These are phyloP conservation scores for Phrynocephalus forsythii DNA, from an alignment of 2,797 vertebrate species.

Conservation along the genomic window DNA sequence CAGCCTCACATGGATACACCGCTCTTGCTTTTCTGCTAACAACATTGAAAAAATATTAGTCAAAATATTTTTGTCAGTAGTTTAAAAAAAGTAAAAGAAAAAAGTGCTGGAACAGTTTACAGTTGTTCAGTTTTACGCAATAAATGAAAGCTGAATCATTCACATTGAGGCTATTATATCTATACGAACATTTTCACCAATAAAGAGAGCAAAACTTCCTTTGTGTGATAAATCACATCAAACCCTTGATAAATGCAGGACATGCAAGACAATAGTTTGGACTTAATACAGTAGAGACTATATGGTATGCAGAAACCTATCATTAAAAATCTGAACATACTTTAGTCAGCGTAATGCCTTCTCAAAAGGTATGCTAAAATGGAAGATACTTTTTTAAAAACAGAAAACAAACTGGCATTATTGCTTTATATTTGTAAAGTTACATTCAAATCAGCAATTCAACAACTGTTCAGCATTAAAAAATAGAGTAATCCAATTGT, in stretches of 20 bases:
- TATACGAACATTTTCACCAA: neutral
- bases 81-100: neutral
- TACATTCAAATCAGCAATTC: neutral
- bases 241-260: neutral
- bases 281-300: neutral
- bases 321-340: neutral
- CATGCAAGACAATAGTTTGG: neutral
- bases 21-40: constrained; percentile 90
- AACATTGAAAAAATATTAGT: constrained; percentile 82
- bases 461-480: constrained; percentile 5
- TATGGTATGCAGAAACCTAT: neutral
- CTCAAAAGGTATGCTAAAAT: neutral
- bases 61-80: constrained; percentile 20
- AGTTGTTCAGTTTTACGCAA: constrained; percentile 37
- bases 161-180: neutral
- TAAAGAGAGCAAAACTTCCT: neutral
- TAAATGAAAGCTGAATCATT: constrained; percentile 36
- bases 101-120: constrained; percentile 38
- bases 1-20: constrained; percentile 95
- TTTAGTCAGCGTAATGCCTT: neutral
- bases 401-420: neutral
- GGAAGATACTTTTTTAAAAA: neutral
- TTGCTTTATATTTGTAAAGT: neutral
- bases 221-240: neutral
- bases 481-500: constrained; percentile 4